Evolutionary conservation across 2,888 invertebrate species (phyloP).

Genomic region (Galeruca laticollis): DNA sequence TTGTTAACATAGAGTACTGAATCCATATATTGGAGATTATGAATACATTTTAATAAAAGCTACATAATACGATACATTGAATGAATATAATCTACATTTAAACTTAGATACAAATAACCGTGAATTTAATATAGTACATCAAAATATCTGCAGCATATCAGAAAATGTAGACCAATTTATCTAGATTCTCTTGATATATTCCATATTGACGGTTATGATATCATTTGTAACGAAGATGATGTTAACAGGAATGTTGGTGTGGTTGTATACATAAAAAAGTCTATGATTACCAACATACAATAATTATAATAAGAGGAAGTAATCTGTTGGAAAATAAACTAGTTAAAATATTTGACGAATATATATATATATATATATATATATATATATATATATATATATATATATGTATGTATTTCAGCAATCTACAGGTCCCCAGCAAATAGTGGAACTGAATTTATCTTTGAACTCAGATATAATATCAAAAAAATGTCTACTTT

Average conservation of each 20-base stretch:
- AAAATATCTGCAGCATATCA: conserved; percentile 25
- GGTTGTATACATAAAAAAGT: conserved; percentile 15
- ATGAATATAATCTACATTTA: background rate
- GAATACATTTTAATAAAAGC: background rate
- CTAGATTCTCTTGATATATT: background rate
- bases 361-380: no score
- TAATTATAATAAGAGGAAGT: background rate
- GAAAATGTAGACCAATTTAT: conserved; percentile 28
- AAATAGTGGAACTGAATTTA: no score
- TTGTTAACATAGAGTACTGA: background rate
- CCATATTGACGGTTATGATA: background rate
- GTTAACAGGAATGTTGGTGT: conserved; percentile 23
- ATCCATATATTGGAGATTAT: conserved; percentile 16
- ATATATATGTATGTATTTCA: no score
- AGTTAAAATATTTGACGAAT: background rate
- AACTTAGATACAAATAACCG: background rate
- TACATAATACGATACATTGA: background rate
- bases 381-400: no score
- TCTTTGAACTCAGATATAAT: no score
- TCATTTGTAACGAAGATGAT: conserved; percentile 17
- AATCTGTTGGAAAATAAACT: background rate
- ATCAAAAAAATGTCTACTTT: no score
- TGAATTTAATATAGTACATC: conserved; percentile 16
- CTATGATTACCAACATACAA: no score
- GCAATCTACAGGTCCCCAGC: background rate